Conservation (phyloP, 2,113 vertebrate species). For the Serinus canaria region DNA sequence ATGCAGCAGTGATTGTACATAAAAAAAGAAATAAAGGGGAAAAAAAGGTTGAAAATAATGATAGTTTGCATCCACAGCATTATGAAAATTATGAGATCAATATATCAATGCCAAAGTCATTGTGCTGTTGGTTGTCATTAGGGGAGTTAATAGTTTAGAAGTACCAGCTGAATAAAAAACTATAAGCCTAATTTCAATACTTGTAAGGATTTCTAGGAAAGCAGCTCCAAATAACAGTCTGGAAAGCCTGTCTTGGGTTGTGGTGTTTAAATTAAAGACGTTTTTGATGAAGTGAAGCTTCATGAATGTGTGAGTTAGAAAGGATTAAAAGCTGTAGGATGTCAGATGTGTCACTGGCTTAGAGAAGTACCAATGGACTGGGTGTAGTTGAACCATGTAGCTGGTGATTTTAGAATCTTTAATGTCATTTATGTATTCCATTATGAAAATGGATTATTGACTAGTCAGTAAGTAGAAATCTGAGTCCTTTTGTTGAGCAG, state of each 20-base stretch:
- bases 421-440: slow-evolving; percentile 35
- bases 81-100: neutral
- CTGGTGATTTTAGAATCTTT: neutral
- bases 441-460: slow-evolving; percentile 57
- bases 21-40: neutral
- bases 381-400: neutral
- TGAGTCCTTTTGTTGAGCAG: neutral
- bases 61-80: neutral
- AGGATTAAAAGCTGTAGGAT: neutral
- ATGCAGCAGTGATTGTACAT: neutral
- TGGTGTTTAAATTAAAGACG: slow-evolving; percentile 22
- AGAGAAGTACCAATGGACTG: neutral
- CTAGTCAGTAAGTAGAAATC: slow-evolving; percentile 5
- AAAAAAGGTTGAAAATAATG: neutral
- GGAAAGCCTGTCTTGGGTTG: neutral
- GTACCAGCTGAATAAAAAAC: neutral
- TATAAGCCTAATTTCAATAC: neutral
- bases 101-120: neutral
- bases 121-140: neutral
- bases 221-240: neutral
- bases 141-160: neutral
- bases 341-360: neutral
- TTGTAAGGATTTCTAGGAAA: neutral
- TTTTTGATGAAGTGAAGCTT: slow-evolving; percentile 27
- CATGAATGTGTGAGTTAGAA: neutral